Evolutionary conservation across 2,113 vertebrate genomes (phyloP).

Genomic region (Nannobrachium achirus): DNA sequence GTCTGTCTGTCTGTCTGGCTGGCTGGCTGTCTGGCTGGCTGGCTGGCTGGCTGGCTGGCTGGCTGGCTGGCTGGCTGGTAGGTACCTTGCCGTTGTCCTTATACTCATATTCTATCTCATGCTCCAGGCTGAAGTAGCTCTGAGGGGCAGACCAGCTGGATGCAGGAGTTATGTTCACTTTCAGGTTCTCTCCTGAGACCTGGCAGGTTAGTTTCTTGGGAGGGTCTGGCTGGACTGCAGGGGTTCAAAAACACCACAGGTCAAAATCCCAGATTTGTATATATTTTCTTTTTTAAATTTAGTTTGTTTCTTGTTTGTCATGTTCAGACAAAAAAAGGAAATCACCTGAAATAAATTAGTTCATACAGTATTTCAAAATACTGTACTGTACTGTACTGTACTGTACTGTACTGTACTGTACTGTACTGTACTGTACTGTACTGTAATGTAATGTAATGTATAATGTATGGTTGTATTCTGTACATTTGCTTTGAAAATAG

Average conservation of each 20-base stretch:
- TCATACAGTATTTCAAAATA: too few species aligned
- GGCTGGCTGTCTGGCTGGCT: background rate
- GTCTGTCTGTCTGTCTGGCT: background rate
- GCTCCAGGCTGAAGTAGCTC: constrained; percentile 78
- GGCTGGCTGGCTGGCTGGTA: background rate
- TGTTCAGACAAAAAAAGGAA: too few species aligned
- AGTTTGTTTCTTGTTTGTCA: too few species aligned
- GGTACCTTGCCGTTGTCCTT: constrained; percentile 68
- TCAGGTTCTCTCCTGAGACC: constrained; percentile 21
- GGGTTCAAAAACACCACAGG: background rate
- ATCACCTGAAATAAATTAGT: too few species aligned
- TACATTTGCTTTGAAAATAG: too few species aligned
- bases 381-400: too few species aligned
- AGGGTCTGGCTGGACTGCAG: constrained; percentile 67
- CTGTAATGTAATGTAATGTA: too few species aligned
- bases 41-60: too few species aligned
- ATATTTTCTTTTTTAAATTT: too few species aligned
- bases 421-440: too few species aligned
- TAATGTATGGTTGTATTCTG: too few species aligned
- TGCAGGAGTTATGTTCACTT: constrained; percentile 65
- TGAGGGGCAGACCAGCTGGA: constrained; percentile 73
- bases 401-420: too few species aligned
- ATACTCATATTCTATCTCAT: constrained; percentile 71
- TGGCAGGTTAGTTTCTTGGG: constrained; percentile 49
- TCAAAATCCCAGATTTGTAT: background rate